Base-by-base conservation (phyloP, 2,113 vertebrate genomes). In the Centropristis striata region DNA sequence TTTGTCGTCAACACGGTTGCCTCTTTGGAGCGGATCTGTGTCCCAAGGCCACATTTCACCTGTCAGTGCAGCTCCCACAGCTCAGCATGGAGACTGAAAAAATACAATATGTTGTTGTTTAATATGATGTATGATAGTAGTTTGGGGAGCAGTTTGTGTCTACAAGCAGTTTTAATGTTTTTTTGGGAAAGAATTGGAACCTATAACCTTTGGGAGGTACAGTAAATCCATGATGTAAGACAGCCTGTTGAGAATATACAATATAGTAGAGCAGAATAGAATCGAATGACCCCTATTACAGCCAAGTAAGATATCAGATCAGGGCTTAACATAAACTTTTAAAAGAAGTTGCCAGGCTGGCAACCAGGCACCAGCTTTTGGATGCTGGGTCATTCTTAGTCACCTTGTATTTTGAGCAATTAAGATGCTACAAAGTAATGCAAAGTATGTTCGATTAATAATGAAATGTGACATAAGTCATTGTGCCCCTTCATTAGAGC, bases 21-120 rank as follows among this genome's bases (percentile, higher is more conserved):
- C 42, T 54, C 46, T 57, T 11, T 25, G 12, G 41, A 51, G 41
- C 21, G 3, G 39, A 73, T 70, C 67, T 9, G 12, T 53, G 44
- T 78, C 74, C 50, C 51, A 37, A n/a, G 18, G 69, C 69, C 28
- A 49, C 53, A n/a, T 63, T 50, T 80, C 47, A 58, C 41, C 28
- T 11, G 0, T 50, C 47, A 51, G 1, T 25, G 16, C 50, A 55
- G 73, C 23, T 67, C 55, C 61, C 23, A 61, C 20, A 44, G 53
- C 32, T 51, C 23, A 67, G 55, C 25, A 8, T 6, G 0, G 41
- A 72, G 20, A 44, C 27, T 37, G 32, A 32, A 60, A 46, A 25
- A 25, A 37, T 32, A 55, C 39, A 78, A 55, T 18, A 14, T 65
- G 57, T 63, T 74, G 54, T 60, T 55, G 16, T 68, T 78, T 42